Conservation (phyloP, 2,888 invertebrate species). For the Eupithecia vulgata region DNA sequence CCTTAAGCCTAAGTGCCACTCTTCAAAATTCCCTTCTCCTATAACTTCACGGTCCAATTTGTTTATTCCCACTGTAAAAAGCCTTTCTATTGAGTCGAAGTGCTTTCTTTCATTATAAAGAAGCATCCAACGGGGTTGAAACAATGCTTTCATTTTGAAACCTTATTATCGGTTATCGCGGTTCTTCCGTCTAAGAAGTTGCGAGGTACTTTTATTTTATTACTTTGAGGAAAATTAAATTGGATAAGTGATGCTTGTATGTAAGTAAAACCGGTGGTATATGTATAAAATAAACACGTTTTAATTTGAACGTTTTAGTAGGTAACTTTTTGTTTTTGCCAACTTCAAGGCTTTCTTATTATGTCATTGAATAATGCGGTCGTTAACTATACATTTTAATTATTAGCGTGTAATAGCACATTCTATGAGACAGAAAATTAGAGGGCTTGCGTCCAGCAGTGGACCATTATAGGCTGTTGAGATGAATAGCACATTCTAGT, state of each 20-base stretch:
- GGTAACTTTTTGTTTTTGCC: neutral
- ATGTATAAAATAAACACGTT: neutral
- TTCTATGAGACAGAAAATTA: no score
- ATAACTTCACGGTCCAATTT: neutral
- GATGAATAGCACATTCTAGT: no score
- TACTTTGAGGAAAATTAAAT: conserved; percentile 2
- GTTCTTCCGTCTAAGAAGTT: conserved; percentile 3
- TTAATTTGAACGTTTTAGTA: neutral
- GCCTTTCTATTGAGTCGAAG: conserved; percentile 7
- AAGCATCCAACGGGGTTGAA: conserved; percentile 9
- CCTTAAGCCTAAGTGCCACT: neutral
- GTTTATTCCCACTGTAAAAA: conserved; percentile 6
- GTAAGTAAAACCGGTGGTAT: neutral
- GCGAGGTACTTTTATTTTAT: conserved; percentile 3
- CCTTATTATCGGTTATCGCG: conserved; percentile 10
- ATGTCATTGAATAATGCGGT: no score
- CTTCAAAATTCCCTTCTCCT: neutral
- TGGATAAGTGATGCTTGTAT: neutral
- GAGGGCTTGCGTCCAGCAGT: no score
- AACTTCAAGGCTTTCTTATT: neutral
- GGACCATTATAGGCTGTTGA: no score
- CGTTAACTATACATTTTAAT: no score
- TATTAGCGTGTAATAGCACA: no score
- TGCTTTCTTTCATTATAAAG: conserved; percentile 14
- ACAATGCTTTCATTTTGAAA: conserved; percentile 14